These are phyloP conservation scores for Pherbina coryleti DNA, from an alignment of 2,888 invertebrate genomes.

Conservation along the genomic window DNA sequence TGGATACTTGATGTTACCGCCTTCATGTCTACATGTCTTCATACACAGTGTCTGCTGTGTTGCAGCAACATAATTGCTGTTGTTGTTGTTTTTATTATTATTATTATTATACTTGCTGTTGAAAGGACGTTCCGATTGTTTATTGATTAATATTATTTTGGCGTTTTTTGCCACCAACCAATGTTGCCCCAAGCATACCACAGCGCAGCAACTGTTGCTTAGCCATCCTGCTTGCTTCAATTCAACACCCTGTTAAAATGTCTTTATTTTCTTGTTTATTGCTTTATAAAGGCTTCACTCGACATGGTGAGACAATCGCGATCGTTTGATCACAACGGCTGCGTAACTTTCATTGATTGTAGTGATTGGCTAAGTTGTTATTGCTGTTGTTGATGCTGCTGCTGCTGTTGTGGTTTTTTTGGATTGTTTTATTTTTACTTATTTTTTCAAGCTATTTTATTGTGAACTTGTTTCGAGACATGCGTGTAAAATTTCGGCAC, in stretches of 20 bases:
- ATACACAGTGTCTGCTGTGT: background rate
- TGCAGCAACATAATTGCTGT: too few relatives aligned
- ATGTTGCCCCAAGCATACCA: background rate
- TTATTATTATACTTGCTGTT: background rate
- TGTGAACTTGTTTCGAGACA: background rate
- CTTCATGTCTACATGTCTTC: background rate
- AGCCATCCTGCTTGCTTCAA: background rate
- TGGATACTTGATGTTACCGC: conserved; percentile 10
- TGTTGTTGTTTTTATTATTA: too few relatives aligned
- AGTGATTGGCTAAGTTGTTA: background rate
- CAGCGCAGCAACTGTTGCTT: background rate
- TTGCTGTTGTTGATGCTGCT: background rate
- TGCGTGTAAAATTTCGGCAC: background rate
- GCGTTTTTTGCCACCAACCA: background rate
- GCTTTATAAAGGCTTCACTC: background rate
- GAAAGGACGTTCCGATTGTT: conserved; percentile 9
- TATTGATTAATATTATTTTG: conserved; percentile 2
- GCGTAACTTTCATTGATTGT: background rate
- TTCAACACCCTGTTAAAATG: background rate
- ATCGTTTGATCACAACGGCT: background rate
- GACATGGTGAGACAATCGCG: background rate
- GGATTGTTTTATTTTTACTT: background rate
- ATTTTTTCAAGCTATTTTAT: background rate
- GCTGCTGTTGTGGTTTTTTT: background rate
- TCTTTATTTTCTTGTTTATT: conserved; percentile 13